Evolutionary conservation across 1,140 invertebrate genomes (phyloP), one percentile per base, ranked within the genome.

Genomic region (Drosophila asahinai): DNA sequence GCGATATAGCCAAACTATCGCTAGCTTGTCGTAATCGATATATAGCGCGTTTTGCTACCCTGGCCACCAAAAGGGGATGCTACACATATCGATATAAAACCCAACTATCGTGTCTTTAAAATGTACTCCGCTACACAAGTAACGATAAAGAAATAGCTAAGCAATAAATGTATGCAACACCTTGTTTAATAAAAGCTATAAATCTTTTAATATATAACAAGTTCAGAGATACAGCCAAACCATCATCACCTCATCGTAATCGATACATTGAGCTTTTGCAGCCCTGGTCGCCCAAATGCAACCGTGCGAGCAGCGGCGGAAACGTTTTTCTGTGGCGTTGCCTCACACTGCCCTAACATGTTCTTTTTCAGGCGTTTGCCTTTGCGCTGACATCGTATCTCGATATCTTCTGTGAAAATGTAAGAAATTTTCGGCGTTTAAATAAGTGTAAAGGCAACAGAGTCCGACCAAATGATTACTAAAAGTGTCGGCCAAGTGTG

Each of bases 331-430:
- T 66, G 55, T 81, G 63, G 81, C 60, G 57, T 84, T 89, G 74
- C 57, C 80, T 61, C 73, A 89, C 91, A 92, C 89, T 92, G 68
- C 71, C 15, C 11, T 57, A 81, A 92, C 91, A 91, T 92, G 91
- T 92, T 92, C 91, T 92, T 92, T 92, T 92, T 91, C 91, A 87
- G 91, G 91, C 91, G 91, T 92, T 92, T 91, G 91, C 83, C 91
- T 92, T 92, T 92, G 86, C 87, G 83, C 87, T 87, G 83, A 91
- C 83, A 87, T 91, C 91, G 89, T 89, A 75, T 75, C 81, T 86
- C 80, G 75, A 86, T 92, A 91, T 84, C 90, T 81, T 89, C 80
- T 67, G 77, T 86, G 76, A 84, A 91, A 92, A 92, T 92, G 91
- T 92, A 92, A 92, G 91, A 65, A 75, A 68, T 74, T 72, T 76